Evolutionary conservation across 92 coral and sea anemone genomes (phyloP).

Genomic region (Actinostola sp.): DNA sequence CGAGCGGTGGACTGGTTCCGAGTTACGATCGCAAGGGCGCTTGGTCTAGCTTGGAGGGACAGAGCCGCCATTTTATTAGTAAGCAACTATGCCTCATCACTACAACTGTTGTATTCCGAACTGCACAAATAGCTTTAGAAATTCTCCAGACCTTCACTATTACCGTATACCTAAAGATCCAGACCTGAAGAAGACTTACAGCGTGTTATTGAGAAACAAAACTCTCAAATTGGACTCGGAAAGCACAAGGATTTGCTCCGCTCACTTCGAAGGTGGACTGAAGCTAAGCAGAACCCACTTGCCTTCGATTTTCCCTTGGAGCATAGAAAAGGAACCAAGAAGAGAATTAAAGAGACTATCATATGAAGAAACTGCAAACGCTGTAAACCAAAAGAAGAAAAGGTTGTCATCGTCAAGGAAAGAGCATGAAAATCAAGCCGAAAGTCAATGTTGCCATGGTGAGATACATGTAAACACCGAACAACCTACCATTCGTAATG

Average conservation of each 20-base stretch:
- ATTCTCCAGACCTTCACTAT: too few species aligned
- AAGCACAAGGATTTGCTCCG: conserved; percentile 38
- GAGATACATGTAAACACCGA: background rate
- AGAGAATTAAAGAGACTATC: conserved; percentile 11
- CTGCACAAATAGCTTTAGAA: too few species aligned
- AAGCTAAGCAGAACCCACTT: too few species aligned
- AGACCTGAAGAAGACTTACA: conserved; percentile 5
- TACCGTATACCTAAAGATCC: conserved; percentile 32
- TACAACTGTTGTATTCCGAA: too few species aligned
- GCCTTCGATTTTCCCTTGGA: conserved; percentile 36
- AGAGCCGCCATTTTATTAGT: too few species aligned
- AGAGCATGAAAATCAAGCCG: too few species aligned
- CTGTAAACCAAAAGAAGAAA: conserved; percentile 1
- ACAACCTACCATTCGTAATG: too few species aligned
- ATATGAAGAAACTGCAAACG: conserved; percentile 4
- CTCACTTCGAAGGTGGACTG: conserved; percentile 44
- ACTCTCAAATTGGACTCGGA: conserved; percentile 33
- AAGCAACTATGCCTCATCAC: too few species aligned
- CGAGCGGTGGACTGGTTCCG: too few species aligned
- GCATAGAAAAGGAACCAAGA: conserved; percentile 3
- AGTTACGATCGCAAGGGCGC: too few species aligned
- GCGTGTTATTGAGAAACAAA: conserved; percentile 20
- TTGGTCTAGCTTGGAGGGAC: too few species aligned
- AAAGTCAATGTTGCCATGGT: background rate
- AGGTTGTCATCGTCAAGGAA: too few species aligned